A percentile compares a stretch with the other conserved stretches of the same genome.
phyloP scores from a whole-genome alignment of 1,140 invertebrate species.

The Acromyrmex echinatior region DNA sequence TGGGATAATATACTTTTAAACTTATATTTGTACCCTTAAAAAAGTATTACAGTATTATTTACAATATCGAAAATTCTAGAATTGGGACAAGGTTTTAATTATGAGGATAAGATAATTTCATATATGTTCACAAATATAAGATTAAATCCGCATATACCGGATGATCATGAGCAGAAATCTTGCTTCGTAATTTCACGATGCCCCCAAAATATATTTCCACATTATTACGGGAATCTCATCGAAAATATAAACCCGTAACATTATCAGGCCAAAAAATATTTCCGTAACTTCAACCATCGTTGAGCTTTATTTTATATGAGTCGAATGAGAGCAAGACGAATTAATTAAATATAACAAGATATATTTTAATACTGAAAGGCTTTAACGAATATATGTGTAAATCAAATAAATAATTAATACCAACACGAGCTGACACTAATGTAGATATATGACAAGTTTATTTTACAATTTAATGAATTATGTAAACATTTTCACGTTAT shows the following conservation, averaged over 20 bases:
- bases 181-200: constrained; percentile 34
- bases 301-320: constrained; percentile 25
- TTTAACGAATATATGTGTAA: no score
- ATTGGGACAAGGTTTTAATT: background rate
- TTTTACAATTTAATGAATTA: no score
- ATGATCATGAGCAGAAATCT: constrained; percentile 25
- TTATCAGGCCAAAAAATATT: constrained; percentile 1
- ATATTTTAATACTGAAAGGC: background rate
- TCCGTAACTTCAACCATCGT: constrained; percentile 2
- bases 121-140: constrained; percentile 21
- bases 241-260: constrained; percentile 48
- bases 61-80: background rate
- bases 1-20: background rate
- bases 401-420: no score
- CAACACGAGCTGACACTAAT: no score
- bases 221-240: constrained; percentile 42
- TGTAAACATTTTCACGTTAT: no score
- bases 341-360: constrained; percentile 36
- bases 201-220: constrained; percentile 15
- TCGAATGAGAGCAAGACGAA: background rate
- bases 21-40: background rate
- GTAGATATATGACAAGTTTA: no score
- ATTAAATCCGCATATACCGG: constrained; percentile 3
- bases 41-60: background rate
- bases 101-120: background rate